phyloP scores from a whole-genome alignment of 2,797 vertebrate genomes.

The Acomys russatus region DNA sequence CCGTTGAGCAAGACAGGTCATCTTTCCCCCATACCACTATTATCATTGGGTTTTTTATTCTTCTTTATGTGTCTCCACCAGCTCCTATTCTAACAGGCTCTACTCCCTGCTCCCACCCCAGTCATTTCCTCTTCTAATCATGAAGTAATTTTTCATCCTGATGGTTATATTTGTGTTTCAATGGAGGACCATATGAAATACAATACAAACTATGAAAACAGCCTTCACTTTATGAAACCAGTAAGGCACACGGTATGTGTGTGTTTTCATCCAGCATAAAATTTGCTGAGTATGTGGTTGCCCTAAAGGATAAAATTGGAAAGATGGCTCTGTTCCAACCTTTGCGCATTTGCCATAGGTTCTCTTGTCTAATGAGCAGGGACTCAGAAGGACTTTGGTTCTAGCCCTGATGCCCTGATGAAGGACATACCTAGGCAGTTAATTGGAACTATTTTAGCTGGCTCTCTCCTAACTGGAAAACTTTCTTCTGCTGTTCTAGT shows the following conservation, averaged over 20 bases:
- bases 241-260: not conserved
- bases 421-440: not conserved
- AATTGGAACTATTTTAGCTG: conserved; percentile 26
- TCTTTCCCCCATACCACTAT: not conserved
- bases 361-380: not conserved
- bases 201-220: conserved; percentile 22
- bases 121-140: conserved; percentile 33
- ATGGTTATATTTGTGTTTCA: conserved; percentile 25
- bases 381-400: not conserved
- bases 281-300: not conserved
- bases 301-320: not conserved
- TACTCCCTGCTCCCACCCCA: not conserved
- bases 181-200: conserved; percentile 49
- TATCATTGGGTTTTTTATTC: conserved; percentile 15
- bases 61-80: not conserved
- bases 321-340: not conserved
- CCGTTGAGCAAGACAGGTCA: conserved; percentile 31
- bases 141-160: conserved; percentile 26
- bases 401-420: too few relatives aligned
- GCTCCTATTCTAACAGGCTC: not conserved
- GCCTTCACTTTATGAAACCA: not conserved
- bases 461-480: not conserved
- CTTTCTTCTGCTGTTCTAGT: not conserved
- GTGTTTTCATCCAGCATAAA: conserved; percentile 10
- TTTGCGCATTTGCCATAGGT: not conserved